Evolutionary conservation across 2,797 vertebrate species (phyloP), one percentile per base, ranked within the genome.

Genomic region (Clarias fuscus): DNA sequence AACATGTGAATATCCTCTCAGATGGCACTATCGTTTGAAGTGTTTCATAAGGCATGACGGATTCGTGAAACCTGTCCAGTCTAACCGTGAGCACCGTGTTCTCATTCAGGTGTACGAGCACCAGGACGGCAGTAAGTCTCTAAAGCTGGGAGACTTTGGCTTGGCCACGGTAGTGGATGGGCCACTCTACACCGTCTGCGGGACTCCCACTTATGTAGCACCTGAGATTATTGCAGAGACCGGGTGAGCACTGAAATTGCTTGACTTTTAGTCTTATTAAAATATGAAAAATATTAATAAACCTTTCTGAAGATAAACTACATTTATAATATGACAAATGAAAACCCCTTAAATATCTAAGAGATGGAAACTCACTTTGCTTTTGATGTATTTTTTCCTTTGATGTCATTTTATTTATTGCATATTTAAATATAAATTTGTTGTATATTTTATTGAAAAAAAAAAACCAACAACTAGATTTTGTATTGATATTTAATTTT

Each of bases 151-250:
- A 84, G 98, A 99, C 94, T 99, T 99, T 89, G 98, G 98, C 81
- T 92, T 99, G 91, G 98, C 98, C 72, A 99, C 98, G 1, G 95
- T 98, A 90, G 97, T 98, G 56, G 98, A 99, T 14, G 98, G 98
- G 88, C 98, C 98, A 61, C 95, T 99, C 18, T 97, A 98, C 89
- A 99, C 98, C 7, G 97, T 99, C 89, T 99, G 98, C 77, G 98
- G 98, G 68, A 99, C 98, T 40, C 98, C 98, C 48, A 99, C 98
- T 90, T 99, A 99, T 90, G 98, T 99, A 96, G 98, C 98, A 94
- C 98, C 98, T 82, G 98, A 99, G 94, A 99, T 99, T 91, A 99
- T 99, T 10, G 96, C 97, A 90, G 98, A 99, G 94, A 98, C 97
- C 88, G 98, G 98, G 98, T 99, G 93, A 95, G 93, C n/a, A 82